Percentiles rank a stretch among this genome's conserved stretches.
These are phyloP conservation scores for Proteles cristata DNA, from an alignment of 2,113 vertebrate genomes.

Conservation along the genomic window DNA sequence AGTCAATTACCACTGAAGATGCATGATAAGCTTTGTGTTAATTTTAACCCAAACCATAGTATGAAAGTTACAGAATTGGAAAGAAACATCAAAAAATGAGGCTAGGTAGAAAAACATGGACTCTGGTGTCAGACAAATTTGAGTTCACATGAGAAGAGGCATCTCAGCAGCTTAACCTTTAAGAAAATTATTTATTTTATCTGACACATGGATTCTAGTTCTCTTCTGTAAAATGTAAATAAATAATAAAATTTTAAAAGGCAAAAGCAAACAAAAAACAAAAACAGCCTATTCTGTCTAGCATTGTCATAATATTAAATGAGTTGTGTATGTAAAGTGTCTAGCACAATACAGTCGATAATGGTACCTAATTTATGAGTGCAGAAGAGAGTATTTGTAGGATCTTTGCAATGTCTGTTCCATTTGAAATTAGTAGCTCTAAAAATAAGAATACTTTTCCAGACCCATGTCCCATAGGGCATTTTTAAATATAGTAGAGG, in stretches of 20 bases:
- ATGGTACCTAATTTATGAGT: neutral
- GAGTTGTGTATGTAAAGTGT: neutral
- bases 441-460: slow-evolving; percentile 9
- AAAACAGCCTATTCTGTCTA: neutral
- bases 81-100: neutral
- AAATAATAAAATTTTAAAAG: too few species aligned
- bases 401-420: neutral
- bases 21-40: neutral
- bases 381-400: neutral
- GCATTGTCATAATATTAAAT: neutral
- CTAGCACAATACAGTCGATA: neutral
- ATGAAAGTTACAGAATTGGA: neutral
- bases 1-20: neutral
- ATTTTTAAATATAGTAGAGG: neutral
- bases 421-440: neutral
- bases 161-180: neutral
- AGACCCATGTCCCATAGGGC: neutral
- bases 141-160: neutral
- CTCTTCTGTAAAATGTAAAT: neutral
- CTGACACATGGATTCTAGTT: neutral
- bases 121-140: neutral
- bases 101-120: neutral
- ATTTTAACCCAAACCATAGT: neutral
- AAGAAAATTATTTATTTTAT: neutral
- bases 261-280: neutral